Evolutionary conservation across 2,797 vertebrate species (phyloP).

Genomic region (Spheniscus humboldti): DNA sequence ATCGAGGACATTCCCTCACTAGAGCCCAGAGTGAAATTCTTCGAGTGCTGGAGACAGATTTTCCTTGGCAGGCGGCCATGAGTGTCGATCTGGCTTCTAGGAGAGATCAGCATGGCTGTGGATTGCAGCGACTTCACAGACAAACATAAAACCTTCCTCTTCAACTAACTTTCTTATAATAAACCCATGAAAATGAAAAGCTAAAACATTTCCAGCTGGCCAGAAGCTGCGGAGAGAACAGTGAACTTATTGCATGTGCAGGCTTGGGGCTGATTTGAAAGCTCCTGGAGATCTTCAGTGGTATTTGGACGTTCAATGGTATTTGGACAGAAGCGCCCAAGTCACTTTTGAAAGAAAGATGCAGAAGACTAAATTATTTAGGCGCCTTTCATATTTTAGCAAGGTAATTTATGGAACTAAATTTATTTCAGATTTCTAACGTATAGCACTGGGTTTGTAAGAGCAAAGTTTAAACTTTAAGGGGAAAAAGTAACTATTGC

Average conservation of each 20-base stretch:
- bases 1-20: background rate
- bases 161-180: background rate
- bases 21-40: conserved; percentile 24
- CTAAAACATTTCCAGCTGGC: background rate
- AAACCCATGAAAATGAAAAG: background rate
- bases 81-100: background rate
- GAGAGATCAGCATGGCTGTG: background rate
- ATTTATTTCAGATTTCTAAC: background rate
- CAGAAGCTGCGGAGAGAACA: background rate
- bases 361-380: background rate
- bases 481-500: background rate
- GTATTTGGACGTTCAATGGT: background rate
- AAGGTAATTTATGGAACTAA: background rate
- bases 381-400: background rate
- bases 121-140: background rate
- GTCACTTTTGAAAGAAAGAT: background rate
- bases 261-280: background rate
- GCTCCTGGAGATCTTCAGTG: background rate
- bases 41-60: conserved; percentile 1
- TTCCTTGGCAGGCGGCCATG: conserved; percentile 1
- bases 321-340: background rate
- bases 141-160: background rate
- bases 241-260: background rate
- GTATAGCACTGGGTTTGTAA: rapidly evolving
- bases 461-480: background rate